phyloP scores from a whole-genome alignment of 2,888 invertebrate genomes.

The Desoria tigrina region DNA sequence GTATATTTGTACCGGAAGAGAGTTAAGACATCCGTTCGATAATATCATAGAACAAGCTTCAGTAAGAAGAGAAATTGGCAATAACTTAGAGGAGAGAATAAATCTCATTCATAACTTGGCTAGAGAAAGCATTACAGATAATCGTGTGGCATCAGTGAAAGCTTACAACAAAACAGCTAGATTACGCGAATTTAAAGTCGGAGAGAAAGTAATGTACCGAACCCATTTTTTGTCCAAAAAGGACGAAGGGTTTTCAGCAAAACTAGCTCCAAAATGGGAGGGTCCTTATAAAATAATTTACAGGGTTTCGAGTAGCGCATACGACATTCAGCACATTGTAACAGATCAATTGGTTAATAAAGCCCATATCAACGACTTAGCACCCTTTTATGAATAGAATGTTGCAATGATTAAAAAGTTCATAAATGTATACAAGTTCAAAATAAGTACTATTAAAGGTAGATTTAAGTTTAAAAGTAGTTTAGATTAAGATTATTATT shows the following conservation, averaged over 20 bases:
- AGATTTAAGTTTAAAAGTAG: no score
- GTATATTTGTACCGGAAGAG: slow-evolving; percentile 35
- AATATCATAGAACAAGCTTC: background rate
- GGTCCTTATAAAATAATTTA: background rate
- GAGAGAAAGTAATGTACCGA: background rate
- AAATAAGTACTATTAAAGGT: no score
- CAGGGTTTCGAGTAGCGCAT: background rate
- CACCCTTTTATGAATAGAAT: no score
- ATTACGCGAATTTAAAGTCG: background rate
- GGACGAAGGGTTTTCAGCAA: background rate
- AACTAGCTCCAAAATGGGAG: slow-evolving; percentile 3
- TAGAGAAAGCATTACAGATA: background rate
- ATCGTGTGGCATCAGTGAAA: background rate
- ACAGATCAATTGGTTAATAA: background rate
- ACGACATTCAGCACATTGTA: background rate
- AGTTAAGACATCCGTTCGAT: slow-evolving; percentile 34
- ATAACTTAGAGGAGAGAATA: background rate
- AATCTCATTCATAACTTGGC: background rate
- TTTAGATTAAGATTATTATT: no score
- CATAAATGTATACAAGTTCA: no score
- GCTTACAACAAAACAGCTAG: background rate
- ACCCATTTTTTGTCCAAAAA: background rate
- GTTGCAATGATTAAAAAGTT: no score
- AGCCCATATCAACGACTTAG: background rate
- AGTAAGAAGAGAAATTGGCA: no score